Base-by-base conservation (phyloP, 2,113 vertebrate species). In the Illadopsis cleaveri region DNA sequence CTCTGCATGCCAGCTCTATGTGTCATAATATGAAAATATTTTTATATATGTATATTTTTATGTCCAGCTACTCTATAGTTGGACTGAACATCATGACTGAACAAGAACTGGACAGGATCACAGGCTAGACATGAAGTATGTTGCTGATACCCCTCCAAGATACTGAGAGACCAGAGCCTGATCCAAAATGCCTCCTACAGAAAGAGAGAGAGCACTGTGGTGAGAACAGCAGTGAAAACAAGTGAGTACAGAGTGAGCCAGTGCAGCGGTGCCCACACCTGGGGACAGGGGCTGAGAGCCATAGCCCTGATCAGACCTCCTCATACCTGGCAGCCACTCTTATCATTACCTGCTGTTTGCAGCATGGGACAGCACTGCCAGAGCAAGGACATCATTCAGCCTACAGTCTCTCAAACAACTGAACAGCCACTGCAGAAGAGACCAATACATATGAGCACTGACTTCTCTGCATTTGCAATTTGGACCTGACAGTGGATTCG, bases 181-280 rank as follows among this genome's bases (percentile, higher is more conserved):
- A 68, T n/a, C 30, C 53, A 54, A 86, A 80, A 30, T 9, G 11
- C 15, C 53, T 38, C 53, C 27, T 38, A 25, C 2, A 30, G 76
- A 54, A 70, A 17, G 9, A 71, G 51, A 83, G 68, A 25, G 22
- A 25, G 21, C 11, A 4, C 16, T 48, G 15, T 15, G 21, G 28
- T 25, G 48, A 53, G 25, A 88, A 42, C 12, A 56, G 47, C n/a
- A 57, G 27, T 40, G 65, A 23, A 44, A 85, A n/a, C 0, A 20
- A 44, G 3, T 11, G 28, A 66, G 25, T 18, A 16, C 33, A 68
- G 38, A 62, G 48, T 5, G 21, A 82, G 31, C 10, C 51, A n/a
- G 20, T 10, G 31, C 45, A 51, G 38, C 0, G 0, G 22, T 24
- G 38, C 37, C 42, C 17, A 3, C 4, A 61, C 2, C 17, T 31